These are phyloP conservation scores for Xylota segnis DNA, from an alignment of 2,888 invertebrate species.

Conservation along the genomic window DNA sequence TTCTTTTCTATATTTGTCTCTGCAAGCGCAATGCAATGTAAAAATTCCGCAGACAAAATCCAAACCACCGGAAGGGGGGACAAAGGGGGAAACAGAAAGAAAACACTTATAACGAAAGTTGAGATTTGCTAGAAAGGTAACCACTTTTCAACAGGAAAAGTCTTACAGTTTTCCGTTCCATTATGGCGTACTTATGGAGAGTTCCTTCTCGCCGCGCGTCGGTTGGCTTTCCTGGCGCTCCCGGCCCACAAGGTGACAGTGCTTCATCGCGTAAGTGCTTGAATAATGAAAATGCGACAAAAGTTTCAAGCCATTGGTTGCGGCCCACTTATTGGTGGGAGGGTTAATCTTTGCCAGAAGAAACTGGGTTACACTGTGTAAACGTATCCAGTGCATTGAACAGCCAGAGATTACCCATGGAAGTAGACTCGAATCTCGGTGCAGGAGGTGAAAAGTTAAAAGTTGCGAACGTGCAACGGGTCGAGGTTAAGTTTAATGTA, in stretches of 20 bases:
- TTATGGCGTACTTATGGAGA: conserved; percentile 59
- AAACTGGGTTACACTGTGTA: conserved; percentile 65
- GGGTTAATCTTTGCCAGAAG: conserved; percentile 53
- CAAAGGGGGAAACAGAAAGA: neutral
- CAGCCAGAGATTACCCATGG: conserved; percentile 51
- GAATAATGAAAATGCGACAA: conserved; percentile 74
- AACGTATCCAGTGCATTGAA: conserved; percentile 69
- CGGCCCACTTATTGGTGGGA: conserved; percentile 32
- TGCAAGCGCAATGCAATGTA: conserved; percentile 46
- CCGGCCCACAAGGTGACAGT: conserved; percentile 45
- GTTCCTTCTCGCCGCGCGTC: conserved; percentile 21
- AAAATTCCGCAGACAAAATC: conserved; percentile 31
- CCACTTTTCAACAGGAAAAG: conserved; percentile 71
- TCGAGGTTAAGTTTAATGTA: conserved; percentile 62
- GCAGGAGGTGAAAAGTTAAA: conserved; percentile 31
- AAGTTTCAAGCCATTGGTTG: conserved; percentile 69
- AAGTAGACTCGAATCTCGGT: conserved; percentile 7
- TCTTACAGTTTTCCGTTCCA: conserved; percentile 66
- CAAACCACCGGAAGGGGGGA: too few species aligned
- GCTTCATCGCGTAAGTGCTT: conserved; percentile 71
- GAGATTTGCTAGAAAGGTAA: conserved; percentile 64
- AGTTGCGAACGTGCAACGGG: conserved; percentile 56
- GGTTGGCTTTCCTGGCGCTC: conserved; percentile 11
- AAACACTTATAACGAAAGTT: conserved; percentile 44
- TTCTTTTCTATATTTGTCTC: conserved; percentile 52